phyloP scores from a whole-genome alignment of 2,797 vertebrate species.

The Australoheros facetus region DNA sequence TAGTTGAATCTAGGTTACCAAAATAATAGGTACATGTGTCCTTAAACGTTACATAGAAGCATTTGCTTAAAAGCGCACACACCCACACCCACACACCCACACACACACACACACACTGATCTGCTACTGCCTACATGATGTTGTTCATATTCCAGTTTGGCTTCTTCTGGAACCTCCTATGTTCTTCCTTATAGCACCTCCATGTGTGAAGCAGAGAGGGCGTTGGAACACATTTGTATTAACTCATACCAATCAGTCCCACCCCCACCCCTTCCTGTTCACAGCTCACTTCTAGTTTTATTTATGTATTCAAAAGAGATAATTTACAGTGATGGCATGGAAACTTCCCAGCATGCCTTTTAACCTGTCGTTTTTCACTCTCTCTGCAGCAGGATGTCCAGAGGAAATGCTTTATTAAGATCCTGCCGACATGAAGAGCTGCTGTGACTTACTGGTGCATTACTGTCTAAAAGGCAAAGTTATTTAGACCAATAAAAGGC shows the following conservation, averaged over 20 bases:
- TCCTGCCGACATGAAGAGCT: slow-evolving; percentile 80
- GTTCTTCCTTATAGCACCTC: slow-evolving; percentile 34
- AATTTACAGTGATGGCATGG: slow-evolving; percentile 73
- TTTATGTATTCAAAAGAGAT: slow-evolving; percentile 77
- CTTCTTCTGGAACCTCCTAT: not conserved
- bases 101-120: not conserved
- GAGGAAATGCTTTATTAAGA: slow-evolving; percentile 87
- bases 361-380: slow-evolving; percentile 77
- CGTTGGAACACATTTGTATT: slow-evolving; percentile 24
- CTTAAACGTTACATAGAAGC: not conserved
- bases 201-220: slow-evolving; percentile 37
- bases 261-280: slow-evolving; percentile 39
- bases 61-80: not conserved
- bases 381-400: slow-evolving; percentile 77
- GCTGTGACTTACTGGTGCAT: slow-evolving; percentile 84
- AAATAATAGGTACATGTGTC: not conserved
- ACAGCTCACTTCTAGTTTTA: slow-evolving; percentile 56
- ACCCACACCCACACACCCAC: not conserved
- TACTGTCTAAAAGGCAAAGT: slow-evolving; percentile 86
- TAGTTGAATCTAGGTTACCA: not conserved
- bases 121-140: not conserved
- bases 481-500: slow-evolving; percentile 87
- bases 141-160: not conserved
- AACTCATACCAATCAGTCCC: slow-evolving; percentile 15
- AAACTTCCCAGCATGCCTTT: slow-evolving; percentile 82